These are phyloP conservation scores for Chloroclysta siterata DNA, from an alignment of 2,888 invertebrate genomes.

Conservation along the genomic window DNA sequence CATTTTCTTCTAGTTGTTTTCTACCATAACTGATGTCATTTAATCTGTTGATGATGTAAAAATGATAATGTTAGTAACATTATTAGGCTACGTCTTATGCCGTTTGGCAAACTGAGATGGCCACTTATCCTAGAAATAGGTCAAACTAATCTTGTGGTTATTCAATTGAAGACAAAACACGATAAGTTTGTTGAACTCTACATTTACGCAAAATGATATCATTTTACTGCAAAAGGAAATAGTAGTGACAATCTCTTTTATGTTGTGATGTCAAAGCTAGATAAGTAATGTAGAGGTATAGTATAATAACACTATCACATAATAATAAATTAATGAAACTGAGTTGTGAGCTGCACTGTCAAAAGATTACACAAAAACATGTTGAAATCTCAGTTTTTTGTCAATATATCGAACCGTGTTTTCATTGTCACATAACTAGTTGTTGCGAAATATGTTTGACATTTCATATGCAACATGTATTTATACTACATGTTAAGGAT, in stretches of 20 bases:
- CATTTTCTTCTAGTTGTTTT: background rate
- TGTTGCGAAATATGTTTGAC: too few species aligned
- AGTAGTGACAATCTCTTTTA: background rate
- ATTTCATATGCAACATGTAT: too few species aligned
- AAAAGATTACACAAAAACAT: background rate
- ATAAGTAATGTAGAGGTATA: too few species aligned
- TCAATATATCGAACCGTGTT: too few species aligned
- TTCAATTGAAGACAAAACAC: constrained; percentile 8
- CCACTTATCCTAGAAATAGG: constrained; percentile 16
- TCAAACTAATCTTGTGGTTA: constrained; percentile 5
- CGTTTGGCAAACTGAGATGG: constrained; percentile 2
- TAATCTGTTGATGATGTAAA: too few species aligned
- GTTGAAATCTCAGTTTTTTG: background rate
- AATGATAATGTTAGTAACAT: too few species aligned
- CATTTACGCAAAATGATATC: background rate
- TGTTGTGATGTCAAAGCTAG: background rate
- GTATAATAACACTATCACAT: background rate
- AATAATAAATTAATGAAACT: too few species aligned
- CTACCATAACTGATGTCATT: too few species aligned
- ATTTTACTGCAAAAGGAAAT: background rate
- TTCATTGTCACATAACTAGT: too few species aligned
- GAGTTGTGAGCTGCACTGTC: too few species aligned
- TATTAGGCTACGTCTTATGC: background rate
- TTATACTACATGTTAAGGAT: too few species aligned
- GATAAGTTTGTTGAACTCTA: background rate